phyloP scores from a whole-genome alignment of 2,113 vertebrate genomes.

The Terrapene triunguis region DNA sequence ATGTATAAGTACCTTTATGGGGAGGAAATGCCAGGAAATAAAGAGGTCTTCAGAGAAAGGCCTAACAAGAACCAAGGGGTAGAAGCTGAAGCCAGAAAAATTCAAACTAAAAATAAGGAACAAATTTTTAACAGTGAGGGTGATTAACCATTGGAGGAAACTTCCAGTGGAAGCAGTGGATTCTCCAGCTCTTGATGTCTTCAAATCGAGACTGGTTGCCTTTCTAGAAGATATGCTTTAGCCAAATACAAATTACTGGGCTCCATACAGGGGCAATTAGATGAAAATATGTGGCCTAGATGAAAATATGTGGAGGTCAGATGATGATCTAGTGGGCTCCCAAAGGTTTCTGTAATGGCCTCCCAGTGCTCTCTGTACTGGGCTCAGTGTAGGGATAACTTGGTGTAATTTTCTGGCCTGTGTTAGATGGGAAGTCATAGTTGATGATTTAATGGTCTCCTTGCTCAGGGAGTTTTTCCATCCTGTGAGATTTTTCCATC shows the following conservation, averaged over 20 bases:
- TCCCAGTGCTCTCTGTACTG: background rate
- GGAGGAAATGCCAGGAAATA: accelerated
- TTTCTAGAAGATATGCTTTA: background rate
- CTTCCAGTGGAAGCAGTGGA: background rate
- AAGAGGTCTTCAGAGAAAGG: background rate
- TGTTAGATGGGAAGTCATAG: background rate
- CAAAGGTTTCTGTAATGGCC: background rate
- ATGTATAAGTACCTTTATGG: background rate
- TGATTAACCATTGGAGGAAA: too few relatives aligned
- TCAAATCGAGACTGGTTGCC: too few relatives aligned
- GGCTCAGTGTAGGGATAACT: too few relatives aligned
- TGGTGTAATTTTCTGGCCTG: background rate
- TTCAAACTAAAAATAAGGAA: background rate
- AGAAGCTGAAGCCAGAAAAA: background rate
- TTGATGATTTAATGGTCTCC: background rate
- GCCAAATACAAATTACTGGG: background rate
- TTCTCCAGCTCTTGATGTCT: background rate
- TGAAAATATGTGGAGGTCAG: too few relatives aligned
- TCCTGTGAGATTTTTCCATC: background rate
- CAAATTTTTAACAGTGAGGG: background rate
- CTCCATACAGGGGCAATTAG: background rate
- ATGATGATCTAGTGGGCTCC: too few relatives aligned
- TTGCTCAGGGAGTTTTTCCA: background rate
- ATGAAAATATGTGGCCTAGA: too few relatives aligned
- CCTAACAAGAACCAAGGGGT: background rate